Evolutionary conservation across 2,888 invertebrate genomes (phyloP).

Genomic region (Ennomos fuscantarius): DNA sequence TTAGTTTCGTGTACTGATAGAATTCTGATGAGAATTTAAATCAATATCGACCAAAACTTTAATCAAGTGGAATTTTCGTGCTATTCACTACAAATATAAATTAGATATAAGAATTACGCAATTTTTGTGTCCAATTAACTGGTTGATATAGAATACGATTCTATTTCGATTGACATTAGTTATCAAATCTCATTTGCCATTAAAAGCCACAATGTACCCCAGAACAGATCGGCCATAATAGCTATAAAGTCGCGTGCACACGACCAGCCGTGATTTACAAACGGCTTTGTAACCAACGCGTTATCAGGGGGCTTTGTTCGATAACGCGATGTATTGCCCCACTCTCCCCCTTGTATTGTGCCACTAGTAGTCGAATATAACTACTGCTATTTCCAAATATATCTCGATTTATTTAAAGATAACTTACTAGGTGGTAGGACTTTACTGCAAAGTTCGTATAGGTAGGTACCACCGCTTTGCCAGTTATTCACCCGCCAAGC

Average conservation of each 20-base stretch:
- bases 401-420: too few relatives aligned
- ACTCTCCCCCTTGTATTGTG: conserved; percentile 10
- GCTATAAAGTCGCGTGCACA: conserved; percentile 3
- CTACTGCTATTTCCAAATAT: too few relatives aligned
- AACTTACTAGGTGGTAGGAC: too few relatives aligned
- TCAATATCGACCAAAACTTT: not conserved
- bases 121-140: too few relatives aligned
- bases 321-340: conserved; percentile 24
- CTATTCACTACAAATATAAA: too few relatives aligned
- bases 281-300: conserved; percentile 20
- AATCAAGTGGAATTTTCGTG: too few relatives aligned
- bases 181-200: conserved; percentile 4
- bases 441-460: too few relatives aligned
- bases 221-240: conserved; percentile 11
- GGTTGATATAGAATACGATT: too few relatives aligned
- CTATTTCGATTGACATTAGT: not conserved
- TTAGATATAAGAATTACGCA: too few relatives aligned
- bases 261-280: conserved; percentile 22
- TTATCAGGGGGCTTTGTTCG: conserved; percentile 21
- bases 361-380: not conserved
- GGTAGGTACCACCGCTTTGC: too few relatives aligned
- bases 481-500: too few relatives aligned
- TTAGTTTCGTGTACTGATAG: not conserved
- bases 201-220: conserved; percentile 5
- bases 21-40: conserved; percentile 8